Conservation (phyloP, 2,888 invertebrate genomes). For the Gastracanthus pulcherrimus region DNA sequence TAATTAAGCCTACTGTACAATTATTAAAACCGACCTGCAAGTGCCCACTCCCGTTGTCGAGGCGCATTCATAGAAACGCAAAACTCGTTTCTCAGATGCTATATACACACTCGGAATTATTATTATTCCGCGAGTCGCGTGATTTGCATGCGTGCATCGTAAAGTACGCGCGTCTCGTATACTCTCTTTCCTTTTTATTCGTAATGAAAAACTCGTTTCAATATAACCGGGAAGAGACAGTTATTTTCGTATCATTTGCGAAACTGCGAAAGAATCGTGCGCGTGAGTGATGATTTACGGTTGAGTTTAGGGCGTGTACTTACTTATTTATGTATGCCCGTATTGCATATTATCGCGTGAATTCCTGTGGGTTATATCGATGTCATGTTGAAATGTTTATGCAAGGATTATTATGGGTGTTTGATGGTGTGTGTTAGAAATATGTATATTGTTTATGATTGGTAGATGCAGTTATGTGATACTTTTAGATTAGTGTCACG, state of each 20-base stretch:
- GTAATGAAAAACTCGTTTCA: slow-evolving; percentile 26
- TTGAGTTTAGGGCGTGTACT: not conserved
- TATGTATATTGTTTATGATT: no score
- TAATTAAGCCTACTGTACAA: no score
- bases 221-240: slow-evolving; percentile 14
- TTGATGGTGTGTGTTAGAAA: no score
- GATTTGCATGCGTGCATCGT: slow-evolving; percentile 4
- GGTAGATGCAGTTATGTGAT: no score
- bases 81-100: slow-evolving; percentile 21
- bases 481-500: no score
- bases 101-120: not conserved
- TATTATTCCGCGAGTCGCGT: not conserved
- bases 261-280: not conserved
- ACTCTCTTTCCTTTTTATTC: not conserved
- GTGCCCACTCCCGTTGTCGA: not conserved
- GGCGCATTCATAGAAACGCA: not conserved
- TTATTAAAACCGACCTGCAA: not conserved
- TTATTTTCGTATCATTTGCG: not conserved
- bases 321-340: not conserved
- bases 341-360: no score
- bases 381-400: not conserved
- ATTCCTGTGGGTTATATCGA: not conserved
- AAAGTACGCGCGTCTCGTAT: not conserved
- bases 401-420: no score
- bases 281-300: not conserved